phyloP scores from a whole-genome alignment of 2,888 invertebrate genomes.

The Amphipoea oculea region DNA sequence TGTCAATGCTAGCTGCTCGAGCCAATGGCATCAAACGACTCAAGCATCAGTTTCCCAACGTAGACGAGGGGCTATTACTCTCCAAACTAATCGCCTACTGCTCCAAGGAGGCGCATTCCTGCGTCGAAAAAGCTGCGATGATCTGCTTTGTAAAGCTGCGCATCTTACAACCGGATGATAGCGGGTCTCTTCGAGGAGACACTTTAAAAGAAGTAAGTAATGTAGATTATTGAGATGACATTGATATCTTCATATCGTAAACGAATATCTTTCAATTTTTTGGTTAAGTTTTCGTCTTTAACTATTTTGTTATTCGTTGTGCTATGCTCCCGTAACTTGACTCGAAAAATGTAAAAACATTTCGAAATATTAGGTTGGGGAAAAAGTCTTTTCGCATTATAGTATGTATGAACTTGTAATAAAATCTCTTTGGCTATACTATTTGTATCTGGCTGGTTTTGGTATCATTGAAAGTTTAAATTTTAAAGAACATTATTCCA shows the following conservation, averaged over 20 bases:
- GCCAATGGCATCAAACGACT: constrained; percentile 96
- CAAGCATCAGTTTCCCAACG: constrained; percentile 95
- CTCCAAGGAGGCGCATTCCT: constrained; percentile 97
- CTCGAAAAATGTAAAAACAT: background rate
- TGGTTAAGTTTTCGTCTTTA: background rate
- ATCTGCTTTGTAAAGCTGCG: constrained; percentile 97
- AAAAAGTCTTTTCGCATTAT: no score
- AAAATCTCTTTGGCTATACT: no score
- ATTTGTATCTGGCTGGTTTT: no score
- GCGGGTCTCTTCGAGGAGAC: constrained; percentile 94
- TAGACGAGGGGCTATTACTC: constrained; percentile 97
- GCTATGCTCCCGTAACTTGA: background rate
- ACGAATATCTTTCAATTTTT: background rate
- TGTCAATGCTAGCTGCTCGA: constrained; percentile 97
- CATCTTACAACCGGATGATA: constrained; percentile 96
- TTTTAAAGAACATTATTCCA: no score
- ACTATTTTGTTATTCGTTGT: background rate
- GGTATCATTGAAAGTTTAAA: no score
- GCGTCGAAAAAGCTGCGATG: constrained; percentile 98
- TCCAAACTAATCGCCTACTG: constrained; percentile 98
- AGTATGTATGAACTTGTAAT: no score
- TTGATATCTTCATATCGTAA: background rate
- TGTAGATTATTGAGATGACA: no score
- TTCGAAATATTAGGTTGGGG: no score
- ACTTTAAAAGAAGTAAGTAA: constrained; percentile 93